Percentiles rank a stretch among this genome's conserved stretches.
These are phyloP conservation scores for Apoderus coryli DNA, from an alignment of 2,888 invertebrate genomes.

Conservation along the genomic window DNA sequence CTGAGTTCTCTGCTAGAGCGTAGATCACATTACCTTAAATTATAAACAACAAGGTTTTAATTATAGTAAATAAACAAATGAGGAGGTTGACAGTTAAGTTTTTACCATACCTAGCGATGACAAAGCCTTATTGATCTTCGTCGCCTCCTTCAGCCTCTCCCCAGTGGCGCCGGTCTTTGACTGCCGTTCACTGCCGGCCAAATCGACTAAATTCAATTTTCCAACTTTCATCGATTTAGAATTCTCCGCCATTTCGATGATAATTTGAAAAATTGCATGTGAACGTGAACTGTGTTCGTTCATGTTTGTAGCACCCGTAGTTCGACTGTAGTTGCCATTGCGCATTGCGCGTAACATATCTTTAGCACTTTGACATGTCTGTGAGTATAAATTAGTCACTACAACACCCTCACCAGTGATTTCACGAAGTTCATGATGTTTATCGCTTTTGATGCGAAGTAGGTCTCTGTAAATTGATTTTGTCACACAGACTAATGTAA, in stretches of 20 bases:
- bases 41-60: not conserved
- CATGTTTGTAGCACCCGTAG: conserved; percentile 53
- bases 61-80: not conserved
- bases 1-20: conserved; percentile 85
- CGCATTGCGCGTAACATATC: conserved; percentile 93
- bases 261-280: conserved; percentile 76
- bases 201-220: conserved; percentile 91
- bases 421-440: conserved; percentile 45
- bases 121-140: conserved; percentile 92
- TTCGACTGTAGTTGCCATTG: conserved; percentile 83
- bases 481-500: not conserved
- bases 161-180: conserved; percentile 93
- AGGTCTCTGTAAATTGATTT: conserved; percentile 42
- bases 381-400: conserved; percentile 88
- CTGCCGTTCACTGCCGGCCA: conserved; percentile 96
- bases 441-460: conserved; percentile 41
- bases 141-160: conserved; percentile 85
- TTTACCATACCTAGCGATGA: no score
- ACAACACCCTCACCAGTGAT: conserved; percentile 69
- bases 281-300: conserved; percentile 90
- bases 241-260: conserved; percentile 83
- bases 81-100: not conserved
- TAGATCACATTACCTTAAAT: conserved; percentile 74
- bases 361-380: conserved; percentile 83
- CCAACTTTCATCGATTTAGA: conserved; percentile 59